phyloP scores from a whole-genome alignment of 2,113 vertebrate genomes.

The Erythrocebus patas region DNA sequence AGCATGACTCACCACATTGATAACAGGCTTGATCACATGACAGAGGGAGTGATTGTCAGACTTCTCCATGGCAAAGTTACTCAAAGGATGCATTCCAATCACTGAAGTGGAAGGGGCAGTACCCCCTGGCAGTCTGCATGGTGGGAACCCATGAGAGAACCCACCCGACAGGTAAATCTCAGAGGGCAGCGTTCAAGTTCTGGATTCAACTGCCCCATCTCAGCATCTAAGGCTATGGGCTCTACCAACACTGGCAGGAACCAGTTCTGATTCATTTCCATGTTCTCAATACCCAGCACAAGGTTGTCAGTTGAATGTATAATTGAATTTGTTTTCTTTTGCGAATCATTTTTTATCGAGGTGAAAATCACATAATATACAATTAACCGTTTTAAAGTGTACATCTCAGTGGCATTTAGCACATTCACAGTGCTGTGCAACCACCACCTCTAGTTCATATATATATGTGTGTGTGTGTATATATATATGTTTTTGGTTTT shows the following conservation, averaged over 20 bases:
- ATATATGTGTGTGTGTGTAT: no score
- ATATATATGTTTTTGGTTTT: no score
- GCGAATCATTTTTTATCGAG: not conserved
- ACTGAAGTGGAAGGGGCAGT: not conserved
- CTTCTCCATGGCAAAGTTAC: not conserved
- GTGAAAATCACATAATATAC: not conserved
- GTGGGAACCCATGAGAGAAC: not conserved
- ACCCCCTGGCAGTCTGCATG: not conserved
- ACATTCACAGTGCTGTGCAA: not conserved
- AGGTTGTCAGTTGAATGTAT: not conserved
- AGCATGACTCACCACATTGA: not conserved
- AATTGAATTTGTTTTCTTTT: not conserved
- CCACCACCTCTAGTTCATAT: not conserved
- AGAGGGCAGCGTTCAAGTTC: not conserved
- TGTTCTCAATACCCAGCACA: not conserved
- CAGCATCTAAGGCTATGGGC: not conserved
- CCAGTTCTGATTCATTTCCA: not conserved
- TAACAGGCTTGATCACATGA: not conserved
- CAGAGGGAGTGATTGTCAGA: not conserved
- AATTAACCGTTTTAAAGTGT: not conserved
- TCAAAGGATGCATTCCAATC: not conserved
- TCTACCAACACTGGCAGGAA: not conserved
- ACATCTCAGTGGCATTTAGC: not conserved
- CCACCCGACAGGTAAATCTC: not conserved
- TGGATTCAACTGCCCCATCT: not conserved